Base-by-base conservation (phyloP, 2,797 vertebrate genomes). In the Nyctibius grandis region DNA sequence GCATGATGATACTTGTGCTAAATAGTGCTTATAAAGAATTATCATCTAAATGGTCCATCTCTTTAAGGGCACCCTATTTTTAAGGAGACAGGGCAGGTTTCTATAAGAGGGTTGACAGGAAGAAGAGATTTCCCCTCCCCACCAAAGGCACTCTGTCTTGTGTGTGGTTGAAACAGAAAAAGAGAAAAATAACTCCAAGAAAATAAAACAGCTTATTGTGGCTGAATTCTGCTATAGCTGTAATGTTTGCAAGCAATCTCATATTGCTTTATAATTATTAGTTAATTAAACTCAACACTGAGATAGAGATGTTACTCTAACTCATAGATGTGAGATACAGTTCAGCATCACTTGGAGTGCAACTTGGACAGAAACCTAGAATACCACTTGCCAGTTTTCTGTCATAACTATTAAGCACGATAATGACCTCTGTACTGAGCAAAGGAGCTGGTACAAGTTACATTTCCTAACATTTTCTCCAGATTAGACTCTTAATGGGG, bases 171-270 rank as follows among this genome's bases (percentile, higher is more conserved):
- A 97, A 91, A 94, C 68, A 92, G 84, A 89, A 38, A 16, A 91
- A 80, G 45, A 17, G 1, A 59, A 95, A 96, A 95, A 91, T 56
- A 97, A 92, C 76, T 51, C 38, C 61, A 48, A 16, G 51, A 91
- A 96, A 97, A 92, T 36, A 88, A 96, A 96, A 88, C 92, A 85
- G 47, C 23, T 76, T 29, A 40, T 54, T 31, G 42, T 3, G 18
- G 22, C 28, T 85, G 85, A 86, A 38, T 56, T 80, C 40, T 65
- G 61, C 84, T 72, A 3, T 5, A 59, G 84, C 11, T 72, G 33
- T 45, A 75, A 87, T 22, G 73, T 91, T 2, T 73, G 80, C 80
- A 45, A 85, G 80, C 26, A 47, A 54, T 26, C 45, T 65, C 74
- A 25, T 16, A 33, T 50, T 51, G 57, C 76, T 67, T 54, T 65